Base-by-base conservation (phyloP, 2,113 vertebrate species). In the Origma solitaria region DNA sequence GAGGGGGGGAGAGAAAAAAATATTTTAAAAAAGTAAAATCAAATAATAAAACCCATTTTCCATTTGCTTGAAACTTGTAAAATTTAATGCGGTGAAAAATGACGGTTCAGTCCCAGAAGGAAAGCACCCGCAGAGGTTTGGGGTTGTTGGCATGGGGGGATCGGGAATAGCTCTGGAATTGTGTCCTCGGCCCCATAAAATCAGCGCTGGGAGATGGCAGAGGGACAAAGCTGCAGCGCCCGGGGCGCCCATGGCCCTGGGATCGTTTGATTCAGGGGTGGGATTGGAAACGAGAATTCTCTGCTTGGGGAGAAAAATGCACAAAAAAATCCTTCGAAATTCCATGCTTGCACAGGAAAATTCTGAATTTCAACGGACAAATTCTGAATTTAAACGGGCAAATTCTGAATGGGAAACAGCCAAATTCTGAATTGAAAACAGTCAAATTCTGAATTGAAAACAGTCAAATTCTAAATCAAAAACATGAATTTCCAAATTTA, bases 41-140 rank as follows among this genome's bases (percentile, higher is more conserved):
- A 84, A 98, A 98, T 92, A 97, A 97, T 95, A 97, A 97, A 98
- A 98, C 94, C 96, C 95, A 96, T 98, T 98, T 99, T 99, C 99
- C 98, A 99, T 99, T 99, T 2, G 96, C 98, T 97, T 98, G 98
- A 98, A 99, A 98, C 98, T 98, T 99, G 98, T 99, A 98, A 98
- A 99, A 99, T 98, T 98, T 98, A 98, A 99, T 98, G 96, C 98
- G 98, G 95, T 98, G 97, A 98, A 98, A 98, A 98, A 98, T 97
- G 98, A 97, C 94, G 97, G 98, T 99, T 98, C 96, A 97, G 94
- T 98, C 98, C 98, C 98, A 76, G 57, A 96, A 98, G 98, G 97
- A 98, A 98, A 97, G 97, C 96, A 91, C 89, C 96, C 71, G 5
- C 87, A 40, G 96, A 97, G 95, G 79, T n/a, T 12, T 42, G 88